Conservation (phyloP, 2,888 invertebrate species). For the Agonopterix subpropinquella region DNA sequence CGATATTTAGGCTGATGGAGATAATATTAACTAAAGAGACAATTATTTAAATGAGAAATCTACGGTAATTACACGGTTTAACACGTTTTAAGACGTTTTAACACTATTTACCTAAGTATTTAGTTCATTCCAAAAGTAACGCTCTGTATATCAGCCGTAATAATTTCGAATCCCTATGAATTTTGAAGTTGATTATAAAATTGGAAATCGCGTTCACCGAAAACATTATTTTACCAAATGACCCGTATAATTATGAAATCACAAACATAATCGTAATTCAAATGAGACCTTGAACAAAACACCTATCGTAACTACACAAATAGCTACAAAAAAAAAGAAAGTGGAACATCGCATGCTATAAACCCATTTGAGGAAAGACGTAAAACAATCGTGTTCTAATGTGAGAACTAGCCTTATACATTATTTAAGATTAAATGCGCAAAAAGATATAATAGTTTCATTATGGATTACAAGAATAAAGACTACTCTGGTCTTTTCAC, state of each 20-base stretch:
- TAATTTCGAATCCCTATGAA: no score
- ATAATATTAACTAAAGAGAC: no score
- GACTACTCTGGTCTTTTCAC: not conserved
- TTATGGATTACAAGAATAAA: not conserved
- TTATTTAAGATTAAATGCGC: conserved; percentile 12
- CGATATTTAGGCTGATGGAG: no score
- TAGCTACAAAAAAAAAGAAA: conserved; percentile 31
- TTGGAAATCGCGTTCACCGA: no score
- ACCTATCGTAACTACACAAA: conserved; percentile 5
- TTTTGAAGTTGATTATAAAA: no score
- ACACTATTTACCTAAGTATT: no score
- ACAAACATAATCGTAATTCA: not conserved
- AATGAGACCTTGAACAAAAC: conserved; percentile 3
- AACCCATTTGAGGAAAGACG: conserved; percentile 24
- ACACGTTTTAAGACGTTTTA: no score
- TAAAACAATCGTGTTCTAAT: conserved; percentile 17
- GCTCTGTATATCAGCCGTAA: no score
- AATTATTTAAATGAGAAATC: no score
- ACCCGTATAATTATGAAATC: not conserved
- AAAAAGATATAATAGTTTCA: not conserved
- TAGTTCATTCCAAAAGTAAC: no score
- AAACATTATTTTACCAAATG: no score
- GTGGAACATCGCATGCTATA: conserved; percentile 36
- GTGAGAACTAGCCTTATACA: conserved; percentile 36
- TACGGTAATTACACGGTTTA: no score